Evolutionary conservation across 2,797 vertebrate species (phyloP).

Genomic region (Ateles fusciceps): DNA sequence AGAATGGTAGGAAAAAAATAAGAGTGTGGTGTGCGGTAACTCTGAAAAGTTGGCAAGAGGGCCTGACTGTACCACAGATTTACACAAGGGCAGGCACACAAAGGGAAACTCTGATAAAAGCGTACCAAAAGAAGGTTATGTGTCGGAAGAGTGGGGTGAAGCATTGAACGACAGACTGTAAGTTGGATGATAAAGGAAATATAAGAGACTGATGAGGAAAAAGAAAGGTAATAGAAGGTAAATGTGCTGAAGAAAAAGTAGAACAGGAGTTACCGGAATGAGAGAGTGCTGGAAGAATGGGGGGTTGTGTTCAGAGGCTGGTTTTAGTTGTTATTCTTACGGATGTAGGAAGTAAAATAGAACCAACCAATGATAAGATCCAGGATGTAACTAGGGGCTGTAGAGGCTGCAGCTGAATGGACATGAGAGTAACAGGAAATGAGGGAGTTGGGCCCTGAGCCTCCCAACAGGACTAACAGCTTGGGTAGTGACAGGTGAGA

Average conservation of each 20-base stretch:
- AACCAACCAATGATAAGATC: not conserved
- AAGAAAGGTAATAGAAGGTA: not conserved
- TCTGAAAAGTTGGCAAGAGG: not conserved
- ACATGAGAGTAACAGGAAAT: not conserved
- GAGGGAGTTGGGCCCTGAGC: not conserved
- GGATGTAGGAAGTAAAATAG: not conserved
- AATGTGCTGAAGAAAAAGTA: not conserved
- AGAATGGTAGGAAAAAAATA: not conserved
- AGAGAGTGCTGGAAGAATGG: not conserved
- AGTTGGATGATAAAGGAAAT: not conserved
- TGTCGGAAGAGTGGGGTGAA: not conserved
- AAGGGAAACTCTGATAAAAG: not conserved
- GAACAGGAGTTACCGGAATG: not conserved
- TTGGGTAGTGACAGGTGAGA: not conserved
- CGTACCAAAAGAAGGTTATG: not conserved
- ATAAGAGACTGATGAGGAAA: not conserved
- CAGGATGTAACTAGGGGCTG: not conserved
- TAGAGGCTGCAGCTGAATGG: not conserved
- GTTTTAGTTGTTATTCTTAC: not conserved
- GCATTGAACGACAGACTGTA: not conserved
- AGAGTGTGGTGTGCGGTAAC: not conserved
- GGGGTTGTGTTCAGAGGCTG: rapidly evolving
- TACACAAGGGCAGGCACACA: not conserved
- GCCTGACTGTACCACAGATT: not conserved
- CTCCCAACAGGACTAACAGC: not conserved